phyloP scores from a whole-genome alignment of 2,113 vertebrate genomes.

The Tyto alba region DNA sequence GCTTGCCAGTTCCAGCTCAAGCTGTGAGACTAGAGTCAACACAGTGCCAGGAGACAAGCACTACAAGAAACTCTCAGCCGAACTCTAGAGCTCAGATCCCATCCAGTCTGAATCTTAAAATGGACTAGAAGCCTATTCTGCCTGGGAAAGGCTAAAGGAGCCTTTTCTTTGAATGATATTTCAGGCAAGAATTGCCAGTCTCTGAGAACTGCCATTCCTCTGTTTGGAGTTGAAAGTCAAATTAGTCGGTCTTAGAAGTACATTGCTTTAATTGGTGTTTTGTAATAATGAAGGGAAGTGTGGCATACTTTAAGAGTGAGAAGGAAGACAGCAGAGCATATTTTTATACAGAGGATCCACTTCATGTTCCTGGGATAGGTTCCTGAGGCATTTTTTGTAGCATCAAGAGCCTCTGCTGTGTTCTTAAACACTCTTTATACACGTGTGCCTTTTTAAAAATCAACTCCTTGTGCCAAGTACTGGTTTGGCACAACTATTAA shows the following conservation, averaged over 20 bases:
- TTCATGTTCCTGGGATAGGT: not conserved
- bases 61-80: not conserved
- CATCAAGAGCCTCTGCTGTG: not conserved
- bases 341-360: not conserved
- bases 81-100: not conserved
- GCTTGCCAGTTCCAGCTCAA: not conserved
- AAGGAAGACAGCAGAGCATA: not conserved
- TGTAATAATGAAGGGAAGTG: not conserved
- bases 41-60: not conserved
- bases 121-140: not conserved
- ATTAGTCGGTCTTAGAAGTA: not conserved
- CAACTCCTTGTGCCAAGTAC: not conserved
- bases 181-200: not conserved
- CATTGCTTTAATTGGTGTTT: not conserved
- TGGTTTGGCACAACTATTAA: not conserved
- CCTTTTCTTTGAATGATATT: not conserved
- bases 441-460: accelerated
- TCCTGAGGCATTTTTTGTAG: not conserved
- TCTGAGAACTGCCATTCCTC: not conserved
- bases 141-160: not conserved
- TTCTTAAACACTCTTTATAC: not conserved
- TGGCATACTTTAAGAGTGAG: not conserved
- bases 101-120: not conserved
- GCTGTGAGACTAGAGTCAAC: not conserved
- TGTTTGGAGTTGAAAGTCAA: not conserved